Percentiles rank a stretch among this genome's conserved stretches.
These are phyloP conservation scores for Mustelus asterias DNA, from an alignment of 2,113 vertebrate genomes.

Conservation along the genomic window DNA sequence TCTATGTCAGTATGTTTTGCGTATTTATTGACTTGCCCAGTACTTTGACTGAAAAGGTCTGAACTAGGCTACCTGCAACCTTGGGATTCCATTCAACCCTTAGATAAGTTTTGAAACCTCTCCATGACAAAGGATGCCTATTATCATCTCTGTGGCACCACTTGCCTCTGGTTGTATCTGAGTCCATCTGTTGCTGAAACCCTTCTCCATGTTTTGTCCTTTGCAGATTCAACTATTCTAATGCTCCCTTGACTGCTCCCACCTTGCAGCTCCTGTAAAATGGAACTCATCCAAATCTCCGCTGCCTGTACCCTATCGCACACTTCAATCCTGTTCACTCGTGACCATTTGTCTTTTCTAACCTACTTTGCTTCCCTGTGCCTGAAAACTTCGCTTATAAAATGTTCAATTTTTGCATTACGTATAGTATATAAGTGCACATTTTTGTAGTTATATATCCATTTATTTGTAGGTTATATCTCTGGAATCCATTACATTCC, in stretches of 20 bases:
- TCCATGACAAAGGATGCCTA: not conserved
- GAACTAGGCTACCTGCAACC: not conserved
- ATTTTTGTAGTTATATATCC: not conserved
- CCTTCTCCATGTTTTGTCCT: not conserved
- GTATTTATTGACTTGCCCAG: not conserved
- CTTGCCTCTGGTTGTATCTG: not conserved
- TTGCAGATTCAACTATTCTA: not conserved
- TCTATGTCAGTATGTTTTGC: not conserved
- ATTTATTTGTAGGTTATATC: not conserved
- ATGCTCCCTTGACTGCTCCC: not conserved
- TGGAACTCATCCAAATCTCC: not conserved
- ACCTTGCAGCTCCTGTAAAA: not conserved
- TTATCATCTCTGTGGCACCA: not conserved
- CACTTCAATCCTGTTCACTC: not conserved
- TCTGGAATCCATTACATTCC: not conserved
- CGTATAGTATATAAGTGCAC: not conserved
- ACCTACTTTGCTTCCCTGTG: not conserved
- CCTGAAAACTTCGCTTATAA: not conserved
- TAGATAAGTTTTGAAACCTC: not conserved
- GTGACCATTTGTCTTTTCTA: not conserved
- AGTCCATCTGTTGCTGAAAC: not conserved
- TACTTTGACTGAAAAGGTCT: not conserved
- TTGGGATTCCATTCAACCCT: not conserved
- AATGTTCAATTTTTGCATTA: not conserved
- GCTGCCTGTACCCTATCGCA: not conserved